Percentiles rank a stretch among this genome's conserved stretches.
phyloP scores from a whole-genome alignment of 2,888 invertebrate species.

The Alcis repandata region DNA sequence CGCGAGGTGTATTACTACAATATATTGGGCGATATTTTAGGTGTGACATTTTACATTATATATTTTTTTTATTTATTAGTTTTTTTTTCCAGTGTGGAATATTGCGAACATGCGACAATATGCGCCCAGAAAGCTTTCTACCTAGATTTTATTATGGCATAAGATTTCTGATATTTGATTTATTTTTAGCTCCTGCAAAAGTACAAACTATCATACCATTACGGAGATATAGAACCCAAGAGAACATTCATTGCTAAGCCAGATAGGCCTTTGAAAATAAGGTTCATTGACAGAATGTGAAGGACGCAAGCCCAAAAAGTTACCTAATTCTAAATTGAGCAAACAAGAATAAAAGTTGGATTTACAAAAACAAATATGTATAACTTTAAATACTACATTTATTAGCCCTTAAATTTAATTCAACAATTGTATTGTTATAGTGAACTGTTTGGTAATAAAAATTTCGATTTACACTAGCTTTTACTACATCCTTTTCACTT shows the following conservation, averaged over 20 bases:
- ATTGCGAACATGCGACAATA: too few relatives aligned
- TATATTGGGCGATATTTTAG: too few relatives aligned
- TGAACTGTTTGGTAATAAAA: slow-evolving; percentile 35
- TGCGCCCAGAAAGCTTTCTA: too few relatives aligned
- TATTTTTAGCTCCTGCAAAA: slow-evolving; percentile 85
- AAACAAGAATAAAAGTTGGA: slow-evolving; percentile 1
- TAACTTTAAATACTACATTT: slow-evolving; percentile 19
- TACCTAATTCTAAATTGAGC: slow-evolving; percentile 1
- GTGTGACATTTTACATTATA: too few relatives aligned
- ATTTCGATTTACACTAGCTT: slow-evolving; percentile 4
- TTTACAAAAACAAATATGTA: not conserved
- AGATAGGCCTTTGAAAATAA: slow-evolving; percentile 87
- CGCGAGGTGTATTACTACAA: too few relatives aligned
- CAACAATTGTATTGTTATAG: slow-evolving; percentile 35
- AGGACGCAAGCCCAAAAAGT: not conserved
- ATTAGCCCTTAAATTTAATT: slow-evolving; percentile 40
- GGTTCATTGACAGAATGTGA: slow-evolving; percentile 87
- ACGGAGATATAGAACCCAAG: slow-evolving; percentile 87
- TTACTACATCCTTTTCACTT: not conserved
- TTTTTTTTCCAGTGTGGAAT: too few relatives aligned
- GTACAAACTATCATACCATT: slow-evolving; percentile 89
- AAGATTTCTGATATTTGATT: not conserved
- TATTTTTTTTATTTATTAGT: too few relatives aligned
- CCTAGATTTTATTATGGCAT: too few relatives aligned
- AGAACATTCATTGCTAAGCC: slow-evolving; percentile 87